Conservation (phyloP, 2,797 vertebrate genomes). For the Phrynocephalus guinanensis region DNA sequence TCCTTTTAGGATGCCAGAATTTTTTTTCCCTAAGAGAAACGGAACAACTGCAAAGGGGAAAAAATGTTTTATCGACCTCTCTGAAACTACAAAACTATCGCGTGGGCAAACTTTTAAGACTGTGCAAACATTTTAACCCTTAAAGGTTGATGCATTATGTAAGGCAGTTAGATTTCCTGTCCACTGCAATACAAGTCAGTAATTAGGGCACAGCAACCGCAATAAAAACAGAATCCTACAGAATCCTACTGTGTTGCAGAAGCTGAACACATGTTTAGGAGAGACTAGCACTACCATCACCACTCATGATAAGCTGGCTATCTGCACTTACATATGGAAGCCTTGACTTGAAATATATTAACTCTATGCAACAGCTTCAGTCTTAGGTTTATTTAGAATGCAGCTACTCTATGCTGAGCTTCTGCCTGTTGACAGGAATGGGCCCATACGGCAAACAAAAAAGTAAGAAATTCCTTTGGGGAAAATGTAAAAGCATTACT, state of each 20-base stretch:
- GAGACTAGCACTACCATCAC: background rate
- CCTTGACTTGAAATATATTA: no score
- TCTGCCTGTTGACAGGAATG: no score
- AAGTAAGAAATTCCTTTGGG: no score
- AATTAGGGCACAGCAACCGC: background rate
- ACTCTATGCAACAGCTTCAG: no score
- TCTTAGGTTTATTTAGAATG: no score
- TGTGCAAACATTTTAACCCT: constrained; percentile 4
- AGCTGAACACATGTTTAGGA: background rate
- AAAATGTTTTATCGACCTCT: constrained; percentile 20
- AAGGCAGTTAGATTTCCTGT: background rate
- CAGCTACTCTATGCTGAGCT: no score
- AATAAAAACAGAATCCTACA: background rate
- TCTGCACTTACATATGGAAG: background rate
- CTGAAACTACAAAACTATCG: constrained; percentile 4
- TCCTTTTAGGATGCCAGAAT: constrained; percentile 1
- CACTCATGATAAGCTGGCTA: background rate
- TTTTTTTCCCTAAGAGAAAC: constrained; percentile 7
- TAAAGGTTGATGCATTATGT: background rate
- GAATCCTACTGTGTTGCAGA: background rate
- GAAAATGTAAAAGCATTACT: no score
- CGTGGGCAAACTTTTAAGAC: background rate
- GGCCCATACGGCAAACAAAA: no score
- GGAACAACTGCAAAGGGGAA: constrained; percentile 8
- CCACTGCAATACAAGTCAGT: background rate